phyloP scores from a whole-genome alignment of 2,888 invertebrate genomes.

The Chloroclystis v-ata region DNA sequence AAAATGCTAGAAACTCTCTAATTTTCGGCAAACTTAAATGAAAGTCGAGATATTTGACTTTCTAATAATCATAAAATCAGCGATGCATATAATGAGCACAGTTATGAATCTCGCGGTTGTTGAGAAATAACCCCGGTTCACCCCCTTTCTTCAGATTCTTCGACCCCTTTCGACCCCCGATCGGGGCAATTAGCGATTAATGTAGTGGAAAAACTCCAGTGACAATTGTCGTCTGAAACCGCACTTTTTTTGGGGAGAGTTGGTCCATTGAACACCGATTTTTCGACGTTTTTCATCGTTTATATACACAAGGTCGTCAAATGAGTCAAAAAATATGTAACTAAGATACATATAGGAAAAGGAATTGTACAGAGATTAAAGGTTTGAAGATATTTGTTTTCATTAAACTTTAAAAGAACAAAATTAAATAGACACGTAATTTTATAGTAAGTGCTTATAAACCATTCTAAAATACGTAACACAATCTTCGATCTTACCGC shows the following conservation, averaged over 20 bases:
- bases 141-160: slow-evolving; percentile 3
- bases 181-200: slow-evolving; percentile 31
- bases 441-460: too few species aligned
- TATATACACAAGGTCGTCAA: too few species aligned
- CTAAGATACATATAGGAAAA: too few species aligned
- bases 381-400: too few species aligned
- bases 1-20: background rate
- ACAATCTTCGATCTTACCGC: too few species aligned
- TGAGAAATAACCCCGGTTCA: slow-evolving; percentile 21
- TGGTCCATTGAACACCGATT: slow-evolving; percentile 11
- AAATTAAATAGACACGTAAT: too few species aligned
- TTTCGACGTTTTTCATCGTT: too few species aligned
- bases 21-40: background rate
- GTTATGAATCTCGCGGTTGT: slow-evolving; percentile 29
- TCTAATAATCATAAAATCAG: slow-evolving; percentile 20
- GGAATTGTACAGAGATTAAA: too few species aligned
- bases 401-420: too few species aligned
- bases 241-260: slow-evolving; percentile 24
- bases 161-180: slow-evolving; percentile 19
- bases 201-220: slow-evolving; percentile 30
- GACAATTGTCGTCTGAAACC: slow-evolving; percentile 22
- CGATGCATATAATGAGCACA: slow-evolving; percentile 33
- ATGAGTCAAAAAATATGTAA: too few species aligned
- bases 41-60: slow-evolving; percentile 7
- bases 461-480: too few species aligned